Percentiles rank a stretch among this genome's conserved stretches.
Evolutionary conservation across 2,797 vertebrate genomes (phyloP).

Genomic region (Acridotheres tristis): DNA sequence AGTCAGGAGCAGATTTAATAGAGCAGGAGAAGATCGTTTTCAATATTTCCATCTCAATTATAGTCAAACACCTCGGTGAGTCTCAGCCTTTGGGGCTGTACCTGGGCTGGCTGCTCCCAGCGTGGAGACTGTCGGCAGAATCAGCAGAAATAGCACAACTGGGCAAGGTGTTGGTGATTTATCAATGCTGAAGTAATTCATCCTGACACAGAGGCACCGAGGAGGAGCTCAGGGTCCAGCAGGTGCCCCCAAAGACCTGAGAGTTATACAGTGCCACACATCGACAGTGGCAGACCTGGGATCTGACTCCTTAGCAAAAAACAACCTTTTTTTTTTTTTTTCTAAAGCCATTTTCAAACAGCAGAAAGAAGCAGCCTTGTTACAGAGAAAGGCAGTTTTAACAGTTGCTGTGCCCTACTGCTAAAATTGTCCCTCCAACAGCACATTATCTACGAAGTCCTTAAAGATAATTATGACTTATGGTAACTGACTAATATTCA

Average conservation of each 20-base stretch:
- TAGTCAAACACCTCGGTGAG: constrained; percentile 8
- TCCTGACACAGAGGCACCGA: neutral
- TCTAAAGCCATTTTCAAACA: neutral
- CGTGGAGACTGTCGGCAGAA: neutral
- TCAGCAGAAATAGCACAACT: constrained; percentile 56
- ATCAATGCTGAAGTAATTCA: constrained; percentile 50
- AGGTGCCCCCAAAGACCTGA: constrained; percentile 3
- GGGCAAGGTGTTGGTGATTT: constrained; percentile 46
- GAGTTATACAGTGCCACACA: constrained; percentile 16
- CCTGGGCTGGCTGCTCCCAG: constrained; percentile 33
- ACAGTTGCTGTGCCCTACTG: neutral
- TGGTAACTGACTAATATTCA: neutral
- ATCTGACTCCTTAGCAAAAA: neutral
- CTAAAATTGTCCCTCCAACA: neutral
- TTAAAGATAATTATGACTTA: neutral
- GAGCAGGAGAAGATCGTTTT: constrained; percentile 4
- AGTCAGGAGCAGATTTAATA: constrained; percentile 31
- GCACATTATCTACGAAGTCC: neutral
- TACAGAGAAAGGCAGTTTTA: neutral
- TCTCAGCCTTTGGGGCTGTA: constrained; percentile 44
- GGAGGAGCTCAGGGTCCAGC: constrained; percentile 32
- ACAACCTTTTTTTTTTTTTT: neutral
- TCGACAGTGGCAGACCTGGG: neutral
- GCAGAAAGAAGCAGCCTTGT: neutral
- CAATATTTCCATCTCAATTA: constrained; percentile 62